A percentile compares a stretch with the other conserved stretches of the same genome.
phyloP scores from a whole-genome alignment of 2,888 invertebrate species.

The Epicampocera succincta region DNA sequence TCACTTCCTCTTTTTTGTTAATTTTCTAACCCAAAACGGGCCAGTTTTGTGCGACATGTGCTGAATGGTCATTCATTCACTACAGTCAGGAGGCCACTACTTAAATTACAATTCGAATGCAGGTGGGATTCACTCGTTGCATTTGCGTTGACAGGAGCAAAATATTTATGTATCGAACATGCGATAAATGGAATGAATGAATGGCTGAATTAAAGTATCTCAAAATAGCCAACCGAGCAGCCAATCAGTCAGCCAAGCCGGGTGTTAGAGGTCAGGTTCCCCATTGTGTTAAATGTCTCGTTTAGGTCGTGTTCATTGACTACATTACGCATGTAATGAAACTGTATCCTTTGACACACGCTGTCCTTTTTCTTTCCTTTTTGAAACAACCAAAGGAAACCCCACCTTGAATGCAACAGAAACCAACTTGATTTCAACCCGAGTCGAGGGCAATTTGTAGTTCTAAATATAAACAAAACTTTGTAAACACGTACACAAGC shows the following conservation, averaged over 20 bases:
- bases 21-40: constrained; percentile 15
- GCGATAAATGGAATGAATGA: constrained; percentile 21
- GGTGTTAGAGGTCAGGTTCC: constrained; percentile 72
- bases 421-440: constrained; percentile 58
- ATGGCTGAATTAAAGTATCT: constrained; percentile 26
- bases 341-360: constrained; percentile 70
- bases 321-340: constrained; percentile 49
- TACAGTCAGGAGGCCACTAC: constrained; percentile 61
- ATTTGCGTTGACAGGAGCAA: constrained; percentile 36
- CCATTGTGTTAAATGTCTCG: constrained; percentile 62
- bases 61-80: constrained; percentile 36
- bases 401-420: neutral
- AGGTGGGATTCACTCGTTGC: constrained; percentile 38
- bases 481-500: neutral
- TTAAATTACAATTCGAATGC: constrained; percentile 61
- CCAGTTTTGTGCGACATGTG: constrained; percentile 60
- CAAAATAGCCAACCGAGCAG: constrained; percentile 27
- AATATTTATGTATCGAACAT: constrained; percentile 14
- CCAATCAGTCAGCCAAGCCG: constrained; percentile 57
- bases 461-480: constrained; percentile 11
- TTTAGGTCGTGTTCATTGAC: constrained; percentile 42
- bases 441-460: constrained; percentile 47
- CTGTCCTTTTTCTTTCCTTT: constrained; percentile 28
- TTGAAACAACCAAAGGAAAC: constrained; percentile 4
- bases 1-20: constrained; percentile 23